Evolutionary conservation across 2,113 vertebrate species (phyloP).

Genomic region (Ceyx margarethae): DNA sequence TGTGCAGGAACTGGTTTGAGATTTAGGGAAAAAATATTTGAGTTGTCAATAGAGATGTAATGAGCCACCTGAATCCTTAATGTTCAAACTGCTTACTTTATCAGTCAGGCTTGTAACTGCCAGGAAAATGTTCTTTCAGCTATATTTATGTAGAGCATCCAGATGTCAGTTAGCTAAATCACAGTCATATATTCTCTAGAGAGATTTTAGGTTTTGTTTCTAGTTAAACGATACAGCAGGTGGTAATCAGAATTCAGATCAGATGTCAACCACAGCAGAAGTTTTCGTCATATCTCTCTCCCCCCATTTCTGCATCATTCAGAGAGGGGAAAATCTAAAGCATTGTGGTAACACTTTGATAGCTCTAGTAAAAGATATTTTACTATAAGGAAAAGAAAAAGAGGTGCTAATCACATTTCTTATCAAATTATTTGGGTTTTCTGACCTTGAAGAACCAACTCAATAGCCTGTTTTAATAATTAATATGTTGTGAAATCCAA

Average conservation of each 20-base stretch:
- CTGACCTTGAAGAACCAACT: not conserved
- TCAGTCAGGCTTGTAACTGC: constrained; percentile 31
- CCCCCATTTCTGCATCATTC: not conserved
- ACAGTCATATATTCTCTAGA: not conserved
- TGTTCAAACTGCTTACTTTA: constrained; percentile 36
- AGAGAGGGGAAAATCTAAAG: not conserved
- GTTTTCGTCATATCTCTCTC: not conserved
- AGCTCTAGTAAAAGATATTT: not conserved
- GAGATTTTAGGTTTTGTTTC: constrained; percentile 42
- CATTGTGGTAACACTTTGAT: not conserved
- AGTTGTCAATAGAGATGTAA: constrained; percentile 50
- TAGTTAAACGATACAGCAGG: constrained; percentile 47
- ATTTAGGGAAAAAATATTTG: not conserved
- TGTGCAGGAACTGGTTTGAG: not conserved
- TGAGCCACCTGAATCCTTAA: constrained; percentile 59
- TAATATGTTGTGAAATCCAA: not conserved
- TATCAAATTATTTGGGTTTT: not conserved
- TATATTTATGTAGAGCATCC: constrained; percentile 58
- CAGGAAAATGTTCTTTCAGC: constrained; percentile 57
- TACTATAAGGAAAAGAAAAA: not conserved
- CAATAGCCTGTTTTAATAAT: not conserved
- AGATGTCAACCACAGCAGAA: constrained; percentile 20
- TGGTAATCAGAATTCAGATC: constrained; percentile 54
- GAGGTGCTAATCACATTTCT: not conserved
- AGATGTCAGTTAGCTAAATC: constrained; percentile 33